These are phyloP conservation scores for Meloidogyne hapla DNA, from an alignment of 1,140 invertebrate species.

Conservation along the genomic window DNA sequence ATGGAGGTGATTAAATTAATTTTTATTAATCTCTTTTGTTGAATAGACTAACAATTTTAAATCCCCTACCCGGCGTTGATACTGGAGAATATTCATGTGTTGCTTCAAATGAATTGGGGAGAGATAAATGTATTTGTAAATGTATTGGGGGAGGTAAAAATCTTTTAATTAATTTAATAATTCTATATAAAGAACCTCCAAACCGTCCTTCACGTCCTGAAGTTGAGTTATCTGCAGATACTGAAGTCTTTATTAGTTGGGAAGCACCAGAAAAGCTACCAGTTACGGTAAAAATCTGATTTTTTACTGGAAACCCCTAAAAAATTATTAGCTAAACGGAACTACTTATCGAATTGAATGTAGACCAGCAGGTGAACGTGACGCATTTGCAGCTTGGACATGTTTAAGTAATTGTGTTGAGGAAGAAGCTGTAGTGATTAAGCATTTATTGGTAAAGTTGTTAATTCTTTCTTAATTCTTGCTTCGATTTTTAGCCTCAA, in stretches of 20 bases:
- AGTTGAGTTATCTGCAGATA: conserved; percentile 77
- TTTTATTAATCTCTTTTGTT: neutral
- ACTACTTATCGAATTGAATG: conserved; percentile 69
- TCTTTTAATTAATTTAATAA: neutral
- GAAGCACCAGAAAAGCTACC: conserved; percentile 69
- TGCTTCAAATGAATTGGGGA: conserved; percentile 77
- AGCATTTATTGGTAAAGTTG: conserved; percentile 69
- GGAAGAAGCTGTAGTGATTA: conserved; percentile 85
- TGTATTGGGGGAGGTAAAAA: conserved; percentile 66
- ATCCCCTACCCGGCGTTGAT: conserved; percentile 63
- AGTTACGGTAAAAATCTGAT: conserved; percentile 71
- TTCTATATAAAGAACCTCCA: conserved; percentile 71
- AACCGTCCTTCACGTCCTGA: conserved; percentile 82
- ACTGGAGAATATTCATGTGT: conserved; percentile 91
- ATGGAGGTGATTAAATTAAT: conserved; percentile 5
- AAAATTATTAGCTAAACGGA: neutral
- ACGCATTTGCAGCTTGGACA: conserved; percentile 72
- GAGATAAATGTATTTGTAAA: conserved; percentile 67
- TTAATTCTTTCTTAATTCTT: too few relatives aligned
- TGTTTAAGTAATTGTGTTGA: conserved; percentile 82
- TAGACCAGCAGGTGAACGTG: conserved; percentile 67
- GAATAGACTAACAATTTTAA: conserved; percentile 47
- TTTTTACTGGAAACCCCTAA: neutral
- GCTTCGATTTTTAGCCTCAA: conserved; percentile 7
- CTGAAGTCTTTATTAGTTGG: conserved; percentile 83